Base-by-base conservation (phyloP, 1,140 invertebrate species). In the Spodoptera litura region DNA sequence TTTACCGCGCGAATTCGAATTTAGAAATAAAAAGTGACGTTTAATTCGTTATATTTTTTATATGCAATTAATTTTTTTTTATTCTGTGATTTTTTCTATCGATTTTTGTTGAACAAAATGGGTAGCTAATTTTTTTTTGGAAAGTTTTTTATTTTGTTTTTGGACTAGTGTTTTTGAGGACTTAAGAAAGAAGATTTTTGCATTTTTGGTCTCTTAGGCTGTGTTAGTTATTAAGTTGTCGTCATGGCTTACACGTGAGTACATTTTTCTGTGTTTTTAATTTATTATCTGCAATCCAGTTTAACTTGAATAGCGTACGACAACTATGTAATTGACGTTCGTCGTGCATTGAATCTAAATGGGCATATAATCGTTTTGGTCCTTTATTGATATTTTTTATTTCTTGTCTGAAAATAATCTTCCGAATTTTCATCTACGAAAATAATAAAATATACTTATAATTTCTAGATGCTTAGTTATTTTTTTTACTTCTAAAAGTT, bases 191-290 rank as follows among this genome's bases (percentile, higher is more conserved):
- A 64, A 38, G 62, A 66, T 66, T 51, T 79, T 80, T 77, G 66
- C 51, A 64, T 78, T 78, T 76, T 81, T 80, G 76, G 70, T 83
- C 59, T 82, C 62, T 81, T 78, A 74, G 81, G 77, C 78, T 87
- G 86, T 89, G 86, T 87, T 84, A 66, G 82, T 6, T 85, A 76
- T 74, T 83, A 70, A 86, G 80, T 83, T 79, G 83, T 78, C 83
- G 89, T 88, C 83, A 91, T 88, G 88, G 80, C 82, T 74, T 88
- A 89, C 61, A 85, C 79, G 89, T 91, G 83, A 91, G 89, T 91
- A 85, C 84, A 85, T 81, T 75, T 56, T 20, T 72, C 13, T 10
- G 5, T 58, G 13, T 72, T 72, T 58, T 72, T 58, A 38, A 20
- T 72, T 56, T 11, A 56, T 56, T 12, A 58, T 71, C 55, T 71